Percentiles rank a stretch among this genome's conserved stretches.
phyloP scores from a whole-genome alignment of 2,113 vertebrate species.

The Murina feae region DNA sequence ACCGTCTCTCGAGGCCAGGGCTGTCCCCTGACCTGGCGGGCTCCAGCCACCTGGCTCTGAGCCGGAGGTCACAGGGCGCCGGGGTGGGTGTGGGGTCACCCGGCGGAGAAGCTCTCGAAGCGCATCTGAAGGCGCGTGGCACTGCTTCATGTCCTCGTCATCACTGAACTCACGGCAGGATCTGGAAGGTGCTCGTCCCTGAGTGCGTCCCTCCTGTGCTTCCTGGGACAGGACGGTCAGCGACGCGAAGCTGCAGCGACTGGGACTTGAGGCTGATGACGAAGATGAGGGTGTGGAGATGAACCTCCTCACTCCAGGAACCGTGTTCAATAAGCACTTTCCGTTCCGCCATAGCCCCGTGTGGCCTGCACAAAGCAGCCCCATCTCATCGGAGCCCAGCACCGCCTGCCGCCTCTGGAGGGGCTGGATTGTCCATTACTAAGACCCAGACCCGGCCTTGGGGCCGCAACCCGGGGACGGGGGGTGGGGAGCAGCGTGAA shows the following conservation, averaged over 20 bases:
- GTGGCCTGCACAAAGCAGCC: too few relatives aligned
- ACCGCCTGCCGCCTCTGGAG: too few relatives aligned
- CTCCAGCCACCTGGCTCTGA: neutral
- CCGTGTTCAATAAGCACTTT: too few relatives aligned
- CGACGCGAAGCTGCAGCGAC: neutral
- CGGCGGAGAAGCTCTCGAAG: neutral
- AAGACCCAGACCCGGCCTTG: neutral
- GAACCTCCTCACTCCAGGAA: too few relatives aligned
- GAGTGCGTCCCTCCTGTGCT: neutral
- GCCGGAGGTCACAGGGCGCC: neutral
- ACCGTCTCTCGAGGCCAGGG: neutral
- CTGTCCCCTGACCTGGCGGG: neutral
- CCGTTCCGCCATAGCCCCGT: too few relatives aligned
- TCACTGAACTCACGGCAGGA: neutral
- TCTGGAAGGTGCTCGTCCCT: neutral
- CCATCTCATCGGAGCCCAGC: too few relatives aligned
- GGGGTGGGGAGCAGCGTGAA: accelerated
- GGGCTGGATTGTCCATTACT: too few relatives aligned
- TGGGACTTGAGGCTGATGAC: neutral
- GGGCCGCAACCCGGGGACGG: neutral
- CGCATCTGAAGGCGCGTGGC: neutral
- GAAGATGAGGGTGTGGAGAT: neutral
- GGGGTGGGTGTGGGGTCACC: neutral
- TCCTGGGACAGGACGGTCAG: neutral
- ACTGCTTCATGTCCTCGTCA: neutral